Conservation (phyloP, 2,797 vertebrate species). For the Cetoscarus ocellatus region DNA sequence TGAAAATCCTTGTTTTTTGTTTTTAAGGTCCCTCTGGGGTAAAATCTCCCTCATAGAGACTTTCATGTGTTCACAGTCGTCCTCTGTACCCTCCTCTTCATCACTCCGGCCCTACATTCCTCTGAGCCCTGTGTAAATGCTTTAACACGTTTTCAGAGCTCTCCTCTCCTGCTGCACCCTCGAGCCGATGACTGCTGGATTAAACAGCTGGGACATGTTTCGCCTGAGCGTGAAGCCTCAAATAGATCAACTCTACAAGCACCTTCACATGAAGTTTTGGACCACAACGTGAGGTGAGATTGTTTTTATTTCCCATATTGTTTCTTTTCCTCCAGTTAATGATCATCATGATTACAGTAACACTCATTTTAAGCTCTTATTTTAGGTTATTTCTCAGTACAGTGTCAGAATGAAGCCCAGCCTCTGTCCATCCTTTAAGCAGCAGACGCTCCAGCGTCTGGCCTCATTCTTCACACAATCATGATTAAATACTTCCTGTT, state of each 20-base stretch:
- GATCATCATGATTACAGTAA: no score
- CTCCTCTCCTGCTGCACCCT: slow-evolving; percentile 9
- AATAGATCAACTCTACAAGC: no score
- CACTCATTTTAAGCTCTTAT: background rate
- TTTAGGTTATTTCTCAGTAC: background rate
- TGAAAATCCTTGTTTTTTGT: no score
- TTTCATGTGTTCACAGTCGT: background rate
- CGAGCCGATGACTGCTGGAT: slow-evolving; percentile 17
- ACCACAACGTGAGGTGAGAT: no score
- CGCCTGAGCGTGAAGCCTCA: background rate
- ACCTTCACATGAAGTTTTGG: no score
- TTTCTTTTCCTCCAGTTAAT: no score
- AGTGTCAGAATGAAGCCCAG: background rate
- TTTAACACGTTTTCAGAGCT: slow-evolving; percentile 9
- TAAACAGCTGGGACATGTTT: slow-evolving; percentile 27
- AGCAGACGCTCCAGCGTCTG: background rate
- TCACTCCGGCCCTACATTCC: slow-evolving; percentile 57
- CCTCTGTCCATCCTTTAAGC: slow-evolving; percentile 1
- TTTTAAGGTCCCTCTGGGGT: no score
- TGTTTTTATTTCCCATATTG: no score
- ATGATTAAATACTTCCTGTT: slow-evolving; percentile 5
- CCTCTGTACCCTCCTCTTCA: slow-evolving; percentile 10
- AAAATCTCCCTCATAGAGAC: no score
- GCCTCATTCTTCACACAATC: background rate
- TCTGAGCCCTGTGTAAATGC: slow-evolving; percentile 42